A percentile compares a stretch with the other conserved stretches of the same genome.
These are phyloP conservation scores for Montipora capricornis DNA, from an alignment of 64 coral and sea anemone genomes.

Conservation along the genomic window DNA sequence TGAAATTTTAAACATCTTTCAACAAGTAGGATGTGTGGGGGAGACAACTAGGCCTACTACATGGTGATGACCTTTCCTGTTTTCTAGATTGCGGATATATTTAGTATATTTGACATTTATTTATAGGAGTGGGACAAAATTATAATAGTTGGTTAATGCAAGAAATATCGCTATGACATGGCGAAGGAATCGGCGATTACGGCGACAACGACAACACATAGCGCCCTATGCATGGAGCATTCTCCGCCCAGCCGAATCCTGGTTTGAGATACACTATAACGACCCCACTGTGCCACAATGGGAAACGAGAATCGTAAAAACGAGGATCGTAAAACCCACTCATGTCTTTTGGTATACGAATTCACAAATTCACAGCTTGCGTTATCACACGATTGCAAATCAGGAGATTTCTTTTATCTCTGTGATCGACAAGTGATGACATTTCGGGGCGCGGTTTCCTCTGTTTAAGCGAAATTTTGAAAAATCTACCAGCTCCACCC, in stretches of 20 bases:
- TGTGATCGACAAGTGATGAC: background rate
- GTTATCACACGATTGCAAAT: background rate
- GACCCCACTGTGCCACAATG: constrained; percentile 21
- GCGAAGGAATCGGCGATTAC: constrained; percentile 1
- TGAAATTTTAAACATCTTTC: too few relatives aligned
- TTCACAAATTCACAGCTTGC: background rate
- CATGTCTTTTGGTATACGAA: background rate
- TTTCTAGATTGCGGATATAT: too few relatives aligned
- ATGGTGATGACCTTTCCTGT: too few relatives aligned
- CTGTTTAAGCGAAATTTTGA: constrained; percentile 3
- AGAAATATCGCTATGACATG: background rate
- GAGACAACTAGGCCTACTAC: too few relatives aligned
- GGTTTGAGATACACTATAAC: constrained; percentile 51
- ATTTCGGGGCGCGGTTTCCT: background rate
- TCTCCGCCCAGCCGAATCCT: constrained; percentile 35
- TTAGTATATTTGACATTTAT: too few relatives aligned
- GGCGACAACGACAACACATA: background rate
- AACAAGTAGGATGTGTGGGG: too few relatives aligned
- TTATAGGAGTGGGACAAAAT: too few relatives aligned
- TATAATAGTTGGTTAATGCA: too few relatives aligned
- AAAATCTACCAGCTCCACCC: background rate
- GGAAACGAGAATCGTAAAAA: background rate
- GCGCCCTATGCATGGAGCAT: constrained; percentile 31
- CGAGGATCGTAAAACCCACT: constrained; percentile 5
- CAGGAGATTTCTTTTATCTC: background rate